These are phyloP conservation scores for Malurus elegans DNA, from an alignment of 2,113 vertebrate genomes.

Conservation along the genomic window DNA sequence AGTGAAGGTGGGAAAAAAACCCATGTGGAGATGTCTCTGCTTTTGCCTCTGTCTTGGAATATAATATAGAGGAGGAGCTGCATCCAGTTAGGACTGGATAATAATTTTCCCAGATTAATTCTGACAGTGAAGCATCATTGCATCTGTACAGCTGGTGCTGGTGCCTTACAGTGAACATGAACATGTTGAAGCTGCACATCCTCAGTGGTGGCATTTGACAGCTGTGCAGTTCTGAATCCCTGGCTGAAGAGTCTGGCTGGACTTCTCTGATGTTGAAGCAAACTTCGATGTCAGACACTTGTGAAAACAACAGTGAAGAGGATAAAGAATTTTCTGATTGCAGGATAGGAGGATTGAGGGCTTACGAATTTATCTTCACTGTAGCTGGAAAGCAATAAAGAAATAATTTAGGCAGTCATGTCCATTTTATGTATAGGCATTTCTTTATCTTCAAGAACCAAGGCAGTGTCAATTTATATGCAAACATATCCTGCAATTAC, in stretches of 20 bases:
- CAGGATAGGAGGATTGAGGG: not conserved
- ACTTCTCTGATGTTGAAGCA: not conserved
- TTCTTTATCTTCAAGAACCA: constrained; percentile 32
- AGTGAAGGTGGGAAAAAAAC: not conserved
- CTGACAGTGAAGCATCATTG: not conserved
- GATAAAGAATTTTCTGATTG: not conserved
- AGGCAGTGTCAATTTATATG: constrained; percentile 46
- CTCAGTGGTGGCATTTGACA: not conserved
- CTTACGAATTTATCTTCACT: not conserved
- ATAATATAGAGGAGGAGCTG: not conserved
- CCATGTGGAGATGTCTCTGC: not conserved
- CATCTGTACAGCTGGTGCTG: not conserved
- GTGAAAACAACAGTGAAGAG: constrained; percentile 2
- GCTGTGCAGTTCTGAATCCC: not conserved
- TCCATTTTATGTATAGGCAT: not conserved
- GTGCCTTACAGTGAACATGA: not conserved
- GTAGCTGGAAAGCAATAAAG: constrained; percentile 9
- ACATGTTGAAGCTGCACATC: not conserved
- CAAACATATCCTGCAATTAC: constrained; percentile 49
- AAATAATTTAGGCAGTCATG: not conserved
- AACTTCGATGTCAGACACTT: not conserved
- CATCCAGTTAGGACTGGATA: not conserved
- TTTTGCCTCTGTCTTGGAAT: not conserved
- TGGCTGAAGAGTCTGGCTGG: not conserved
- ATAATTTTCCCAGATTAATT: not conserved